These are phyloP conservation scores for Steinernema carpocapsae DNA, from an alignment of 2,888 invertebrate species.

Conservation along the genomic window DNA sequence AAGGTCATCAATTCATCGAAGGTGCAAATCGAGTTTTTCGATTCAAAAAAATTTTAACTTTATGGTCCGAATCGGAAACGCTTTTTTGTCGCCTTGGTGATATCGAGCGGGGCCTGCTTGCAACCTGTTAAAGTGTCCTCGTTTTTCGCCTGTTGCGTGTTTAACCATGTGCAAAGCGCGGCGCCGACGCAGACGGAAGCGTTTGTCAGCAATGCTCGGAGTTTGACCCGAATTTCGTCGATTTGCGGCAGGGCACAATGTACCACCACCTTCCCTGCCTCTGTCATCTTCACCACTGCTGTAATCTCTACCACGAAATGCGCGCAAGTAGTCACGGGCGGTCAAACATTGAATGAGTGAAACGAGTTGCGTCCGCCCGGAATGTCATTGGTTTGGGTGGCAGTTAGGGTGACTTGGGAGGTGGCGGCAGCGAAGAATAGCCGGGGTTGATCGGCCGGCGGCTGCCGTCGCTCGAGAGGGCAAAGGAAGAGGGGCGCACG, in stretches of 20 bases:
- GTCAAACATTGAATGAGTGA: constrained; percentile 29
- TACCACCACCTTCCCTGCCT: not conserved
- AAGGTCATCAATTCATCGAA: no score
- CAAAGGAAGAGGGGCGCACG: not conserved
- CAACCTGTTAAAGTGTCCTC: not conserved
- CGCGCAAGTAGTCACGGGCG: constrained; percentile 30
- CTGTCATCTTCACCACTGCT: not conserved
- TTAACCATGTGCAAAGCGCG: constrained; percentile 31
- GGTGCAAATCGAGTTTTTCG: no score
- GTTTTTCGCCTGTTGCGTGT: not conserved
- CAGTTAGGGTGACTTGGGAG: not conserved
- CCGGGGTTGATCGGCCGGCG: not conserved
- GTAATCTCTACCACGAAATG: constrained; percentile 26
- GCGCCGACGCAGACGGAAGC: constrained; percentile 10
- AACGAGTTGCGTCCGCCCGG: constrained; percentile 12
- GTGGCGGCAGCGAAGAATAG: constrained; percentile 11
- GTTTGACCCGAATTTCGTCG: constrained; percentile 26
- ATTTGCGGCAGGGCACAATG: constrained; percentile 18
- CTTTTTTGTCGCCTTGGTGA: no score
- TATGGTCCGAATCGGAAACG: no score
- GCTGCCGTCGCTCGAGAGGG: not conserved
- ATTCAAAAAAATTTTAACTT: no score
- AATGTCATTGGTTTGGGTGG: constrained; percentile 5
- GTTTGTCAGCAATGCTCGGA: constrained; percentile 1
- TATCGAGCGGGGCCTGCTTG: no score